phyloP scores from a whole-genome alignment of 1,140 invertebrate genomes.

The Oreohelix idahoensis region DNA sequence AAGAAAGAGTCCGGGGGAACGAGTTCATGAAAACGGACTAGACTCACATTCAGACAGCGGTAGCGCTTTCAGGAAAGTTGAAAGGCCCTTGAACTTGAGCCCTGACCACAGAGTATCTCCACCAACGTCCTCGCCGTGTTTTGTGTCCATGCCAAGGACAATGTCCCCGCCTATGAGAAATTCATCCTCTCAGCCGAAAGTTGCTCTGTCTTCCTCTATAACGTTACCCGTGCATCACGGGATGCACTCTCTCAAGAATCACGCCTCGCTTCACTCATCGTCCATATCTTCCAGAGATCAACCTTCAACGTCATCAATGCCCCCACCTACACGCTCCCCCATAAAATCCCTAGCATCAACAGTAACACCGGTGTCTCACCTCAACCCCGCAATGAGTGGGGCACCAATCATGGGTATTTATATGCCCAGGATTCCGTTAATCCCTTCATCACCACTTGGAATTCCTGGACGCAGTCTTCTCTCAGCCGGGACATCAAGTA shows the following conservation, averaged over 20 bases:
- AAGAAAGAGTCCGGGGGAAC: neutral
- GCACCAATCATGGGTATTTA: slow-evolving; percentile 43
- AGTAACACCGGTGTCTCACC: slow-evolving; percentile 2
- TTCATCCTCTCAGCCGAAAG: slow-evolving; percentile 31
- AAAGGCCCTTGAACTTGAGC: slow-evolving; percentile 42
- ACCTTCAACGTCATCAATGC: slow-evolving; percentile 29
- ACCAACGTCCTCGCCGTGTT: neutral
- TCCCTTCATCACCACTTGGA: slow-evolving; percentile 39
- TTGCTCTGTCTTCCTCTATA: slow-evolving; percentile 17
- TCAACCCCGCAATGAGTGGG: neutral
- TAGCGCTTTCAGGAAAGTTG: slow-evolving; percentile 69
- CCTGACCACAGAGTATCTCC: slow-evolving; percentile 10
- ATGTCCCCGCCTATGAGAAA: slow-evolving; percentile 22
- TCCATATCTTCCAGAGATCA: neutral
- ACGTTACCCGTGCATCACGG: neutral
- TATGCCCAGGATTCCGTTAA: slow-evolving; percentile 45
- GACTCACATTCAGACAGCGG: slow-evolving; percentile 35
- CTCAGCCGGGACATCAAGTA: neutral
- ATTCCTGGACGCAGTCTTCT: slow-evolving; percentile 25
- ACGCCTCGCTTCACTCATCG: neutral
- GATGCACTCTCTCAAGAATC: neutral
- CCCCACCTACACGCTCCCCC: slow-evolving; percentile 22
- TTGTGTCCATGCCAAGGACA: slow-evolving; percentile 18
- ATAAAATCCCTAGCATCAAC: slow-evolving; percentile 22
- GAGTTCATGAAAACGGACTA: neutral